Conservation (phyloP, 30 jellyfish, hydroid and myxozoan species). For the Turritopsis dohrnii region DNA sequence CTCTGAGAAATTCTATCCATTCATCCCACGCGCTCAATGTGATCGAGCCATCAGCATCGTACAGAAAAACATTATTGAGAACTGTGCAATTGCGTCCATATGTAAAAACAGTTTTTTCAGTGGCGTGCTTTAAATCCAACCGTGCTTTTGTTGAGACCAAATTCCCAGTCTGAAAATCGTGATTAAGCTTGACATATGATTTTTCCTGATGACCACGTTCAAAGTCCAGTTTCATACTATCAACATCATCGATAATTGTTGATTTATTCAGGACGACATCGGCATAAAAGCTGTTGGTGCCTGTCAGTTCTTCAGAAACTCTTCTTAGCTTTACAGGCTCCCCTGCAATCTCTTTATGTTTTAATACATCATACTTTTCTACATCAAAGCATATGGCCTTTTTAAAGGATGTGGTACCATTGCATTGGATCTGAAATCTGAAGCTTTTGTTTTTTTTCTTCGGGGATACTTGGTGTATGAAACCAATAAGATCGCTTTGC, state of each 20-base stretch:
- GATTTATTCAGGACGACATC: too few species aligned
- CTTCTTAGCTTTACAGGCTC: too few species aligned
- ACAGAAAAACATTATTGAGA: constrained; percentile 3
- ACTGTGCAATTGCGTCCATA: constrained; percentile 1
- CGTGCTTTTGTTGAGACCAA: constrained; percentile 11
- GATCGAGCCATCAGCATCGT: constrained; percentile 2
- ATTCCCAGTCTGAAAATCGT: not conserved
- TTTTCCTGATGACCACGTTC: constrained; percentile 13
- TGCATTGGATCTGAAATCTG: too few species aligned
- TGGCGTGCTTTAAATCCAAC: constrained; percentile 3
- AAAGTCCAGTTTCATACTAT: constrained; percentile 6
- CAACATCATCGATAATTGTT: not conserved
- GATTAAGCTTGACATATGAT: not conserved
- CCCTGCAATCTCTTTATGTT: too few species aligned
- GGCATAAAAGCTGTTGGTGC: too few species aligned
- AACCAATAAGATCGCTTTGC: too few species aligned
- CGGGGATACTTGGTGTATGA: too few species aligned
- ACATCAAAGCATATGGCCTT: too few species aligned
- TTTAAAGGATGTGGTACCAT: too few species aligned
- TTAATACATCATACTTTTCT: too few species aligned
- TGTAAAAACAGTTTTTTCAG: constrained; percentile 14
- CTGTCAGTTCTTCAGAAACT: too few species aligned
- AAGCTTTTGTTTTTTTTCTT: too few species aligned
- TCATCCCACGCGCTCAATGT: constrained; percentile 12
- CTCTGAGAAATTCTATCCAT: constrained; percentile 8